Conservation (phyloP, 2,888 invertebrate genomes). For the Drosophila niveifrons region DNA sequence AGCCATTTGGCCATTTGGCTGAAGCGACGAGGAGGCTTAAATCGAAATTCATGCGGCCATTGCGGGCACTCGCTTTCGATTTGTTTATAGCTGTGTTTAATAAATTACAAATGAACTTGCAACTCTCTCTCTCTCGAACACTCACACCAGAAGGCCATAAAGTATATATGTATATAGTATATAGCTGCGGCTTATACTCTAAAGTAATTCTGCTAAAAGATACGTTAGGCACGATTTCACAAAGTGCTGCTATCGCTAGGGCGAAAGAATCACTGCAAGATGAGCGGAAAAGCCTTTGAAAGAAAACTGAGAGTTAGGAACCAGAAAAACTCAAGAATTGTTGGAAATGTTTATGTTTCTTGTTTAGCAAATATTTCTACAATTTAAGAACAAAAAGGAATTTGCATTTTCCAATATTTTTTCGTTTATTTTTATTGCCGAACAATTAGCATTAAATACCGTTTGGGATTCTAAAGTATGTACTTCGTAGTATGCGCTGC, state of each 20-base stretch:
- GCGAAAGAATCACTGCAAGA: too few relatives aligned
- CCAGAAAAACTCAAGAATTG: too few relatives aligned
- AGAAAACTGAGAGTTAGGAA: too few relatives aligned
- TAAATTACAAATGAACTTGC: slow-evolving; percentile 71
- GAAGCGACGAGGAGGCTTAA: slow-evolving; percentile 44
- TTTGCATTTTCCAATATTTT: slow-evolving; percentile 1
- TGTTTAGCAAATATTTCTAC: background rate
- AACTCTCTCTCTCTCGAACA: slow-evolving; percentile 25
- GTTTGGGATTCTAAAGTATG: background rate
- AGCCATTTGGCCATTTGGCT: slow-evolving; percentile 11
- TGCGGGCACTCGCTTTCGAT: slow-evolving; percentile 69
- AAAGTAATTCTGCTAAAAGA: slow-evolving; percentile 3
- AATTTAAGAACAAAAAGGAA: background rate
- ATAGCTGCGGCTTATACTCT: background rate
- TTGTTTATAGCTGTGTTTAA: slow-evolving; percentile 73
- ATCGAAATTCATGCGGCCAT: slow-evolving; percentile 73
- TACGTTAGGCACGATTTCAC: background rate
- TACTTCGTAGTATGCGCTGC: background rate
- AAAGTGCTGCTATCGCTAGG: too few relatives aligned
- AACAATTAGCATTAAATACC: background rate
- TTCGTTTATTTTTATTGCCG: background rate
- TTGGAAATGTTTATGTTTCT: too few relatives aligned
- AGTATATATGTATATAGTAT: slow-evolving; percentile 24
- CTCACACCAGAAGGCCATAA: slow-evolving; percentile 9
- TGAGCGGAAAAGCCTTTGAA: too few relatives aligned